Base-by-base conservation (phyloP, 2,113 vertebrate genomes). In the Alaudala cheleensis region DNA sequence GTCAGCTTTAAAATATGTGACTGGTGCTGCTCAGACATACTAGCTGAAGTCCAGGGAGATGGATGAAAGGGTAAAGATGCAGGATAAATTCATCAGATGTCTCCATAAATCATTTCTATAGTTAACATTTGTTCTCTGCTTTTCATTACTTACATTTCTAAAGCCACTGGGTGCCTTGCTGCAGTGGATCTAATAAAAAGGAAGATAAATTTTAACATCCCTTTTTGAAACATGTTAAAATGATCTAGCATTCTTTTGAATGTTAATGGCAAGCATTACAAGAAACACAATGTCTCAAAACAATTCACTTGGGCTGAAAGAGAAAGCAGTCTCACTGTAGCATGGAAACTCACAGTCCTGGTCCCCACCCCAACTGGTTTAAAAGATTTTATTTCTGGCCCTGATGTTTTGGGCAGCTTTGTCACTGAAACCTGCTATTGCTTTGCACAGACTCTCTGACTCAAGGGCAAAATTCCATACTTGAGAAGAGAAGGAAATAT, bases 111-210 rank as follows among this genome's bases (percentile, higher is more conserved):
- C 74, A 96, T 67, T 93, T 88, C 80, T 85, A n/a, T 47, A 80
- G 51, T 86, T 92, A 85, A 66, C 85, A 86, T 95, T 95, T 94
- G 88, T 93, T 88, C 92, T 88, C 92, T 86, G 92, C 56, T 76
- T 96, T 88, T 96, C 90, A 86, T 88, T 95, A 92, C 93, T 96
- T 95, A 94, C 67, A 83, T 92, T 93, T 95, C 93, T 92, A 92
- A 90, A 94, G 88, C 82, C 82, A 86, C 67, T 83, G 88, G 85
- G 79, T 96, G 92, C 79, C 85, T 86, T 80, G 56, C 81, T 91
- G 64, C 85, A 94, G 64, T 81, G 85, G 37, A 77, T 88, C 90
- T 92, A 95, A 95, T 96, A 90, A 90, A 95, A 93, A 90, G 92
- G 88, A 86, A 94, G 79, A 96, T 93, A 94, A 94, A 96, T 81